These are phyloP conservation scores for Volucella inanis DNA, from an alignment of 2,888 invertebrate genomes.

Conservation along the genomic window DNA sequence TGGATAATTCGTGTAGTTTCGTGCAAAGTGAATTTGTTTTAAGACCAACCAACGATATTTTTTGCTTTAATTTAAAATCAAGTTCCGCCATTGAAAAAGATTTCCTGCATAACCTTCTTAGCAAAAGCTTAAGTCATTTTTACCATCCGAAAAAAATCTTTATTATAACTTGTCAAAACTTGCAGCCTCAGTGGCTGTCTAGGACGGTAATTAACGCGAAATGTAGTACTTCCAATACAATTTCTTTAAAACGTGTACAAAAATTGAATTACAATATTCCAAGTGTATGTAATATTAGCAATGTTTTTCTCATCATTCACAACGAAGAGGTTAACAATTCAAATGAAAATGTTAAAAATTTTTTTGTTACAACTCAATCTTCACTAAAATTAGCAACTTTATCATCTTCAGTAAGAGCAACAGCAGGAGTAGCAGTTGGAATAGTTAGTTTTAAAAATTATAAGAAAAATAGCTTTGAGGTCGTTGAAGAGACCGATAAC, in stretches of 20 bases:
- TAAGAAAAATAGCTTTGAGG: slow-evolving; percentile 62
- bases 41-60: slow-evolving; percentile 62
- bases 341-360: slow-evolving; percentile 68
- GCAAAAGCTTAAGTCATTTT: slow-evolving; percentile 64
- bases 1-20: slow-evolving; percentile 66
- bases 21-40: slow-evolving; percentile 72
- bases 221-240: slow-evolving; percentile 40
- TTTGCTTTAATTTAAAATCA: slow-evolving; percentile 75
- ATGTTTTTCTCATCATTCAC: slow-evolving; percentile 72
- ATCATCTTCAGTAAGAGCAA: slow-evolving; percentile 30
- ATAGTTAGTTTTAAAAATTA: slow-evolving; percentile 41
- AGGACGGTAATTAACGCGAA: slow-evolving; percentile 56
- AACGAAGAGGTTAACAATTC: slow-evolving; percentile 75
- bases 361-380: slow-evolving; percentile 20
- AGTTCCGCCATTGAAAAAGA: slow-evolving; percentile 60
- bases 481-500: slow-evolving; percentile 3
- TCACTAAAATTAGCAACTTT: neutral
- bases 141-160: slow-evolving; percentile 57
- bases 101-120: slow-evolving; percentile 62
- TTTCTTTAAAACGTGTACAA: slow-evolving; percentile 68
- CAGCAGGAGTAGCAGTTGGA: slow-evolving; percentile 26
- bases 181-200: slow-evolving; percentile 63
- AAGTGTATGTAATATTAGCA: slow-evolving; percentile 57
- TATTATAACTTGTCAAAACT: slow-evolving; percentile 51
- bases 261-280: slow-evolving; percentile 70